phyloP scores from a whole-genome alignment of 2,113 vertebrate genomes.

The Gnathonemus echidnorhynchus region DNA sequence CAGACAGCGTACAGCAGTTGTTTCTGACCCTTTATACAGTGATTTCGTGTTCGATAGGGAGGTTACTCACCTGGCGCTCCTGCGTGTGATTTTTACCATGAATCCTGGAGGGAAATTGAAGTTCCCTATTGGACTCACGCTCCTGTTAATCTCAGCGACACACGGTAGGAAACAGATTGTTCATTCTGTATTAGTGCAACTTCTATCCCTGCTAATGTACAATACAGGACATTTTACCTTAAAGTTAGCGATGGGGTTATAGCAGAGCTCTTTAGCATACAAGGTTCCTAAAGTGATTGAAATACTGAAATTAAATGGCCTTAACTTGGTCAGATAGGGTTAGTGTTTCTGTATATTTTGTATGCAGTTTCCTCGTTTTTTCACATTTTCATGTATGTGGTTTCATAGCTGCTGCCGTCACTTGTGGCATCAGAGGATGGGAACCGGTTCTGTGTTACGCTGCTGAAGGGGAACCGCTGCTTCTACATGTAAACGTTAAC shows the following conservation, averaged over 20 bases:
- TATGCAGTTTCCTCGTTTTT: not conserved
- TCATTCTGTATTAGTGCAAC: not conserved
- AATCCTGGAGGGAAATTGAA: not conserved
- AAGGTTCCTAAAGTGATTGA: not conserved
- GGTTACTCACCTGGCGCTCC: not conserved
- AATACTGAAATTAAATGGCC: not conserved
- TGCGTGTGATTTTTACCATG: not conserved
- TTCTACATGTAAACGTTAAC: conserved; percentile 24
- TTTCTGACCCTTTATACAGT: not conserved
- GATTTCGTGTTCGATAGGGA: not conserved
- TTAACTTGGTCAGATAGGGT: not conserved
- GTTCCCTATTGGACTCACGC: not conserved
- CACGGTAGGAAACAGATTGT: not conserved
- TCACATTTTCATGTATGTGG: not conserved
- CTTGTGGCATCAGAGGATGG: not conserved
- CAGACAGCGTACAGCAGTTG: not conserved
- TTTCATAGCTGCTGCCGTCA: not conserved
- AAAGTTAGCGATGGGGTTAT: not conserved
- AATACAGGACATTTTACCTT: not conserved
- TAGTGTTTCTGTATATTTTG: not conserved
- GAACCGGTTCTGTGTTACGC: conserved; percentile 16
- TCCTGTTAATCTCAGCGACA: not conserved
- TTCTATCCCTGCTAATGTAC: not conserved
- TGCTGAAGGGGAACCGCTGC: conserved; percentile 21
- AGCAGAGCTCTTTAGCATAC: not conserved